Evolutionary conservation across 1,140 invertebrate genomes (phyloP).

Genomic region (Ceratitis capitata): DNA sequence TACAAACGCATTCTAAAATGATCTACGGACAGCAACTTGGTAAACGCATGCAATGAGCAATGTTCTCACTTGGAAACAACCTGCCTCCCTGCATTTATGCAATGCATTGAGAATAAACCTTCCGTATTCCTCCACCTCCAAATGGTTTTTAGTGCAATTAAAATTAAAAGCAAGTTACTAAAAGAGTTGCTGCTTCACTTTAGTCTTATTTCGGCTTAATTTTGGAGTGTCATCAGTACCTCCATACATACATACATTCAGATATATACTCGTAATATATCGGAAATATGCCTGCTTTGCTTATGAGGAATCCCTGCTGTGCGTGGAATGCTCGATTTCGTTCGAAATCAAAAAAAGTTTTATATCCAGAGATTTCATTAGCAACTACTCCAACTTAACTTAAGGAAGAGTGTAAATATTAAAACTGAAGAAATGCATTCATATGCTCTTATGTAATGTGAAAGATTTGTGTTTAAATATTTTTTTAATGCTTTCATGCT

Average conservation of each 20-base stretch:
- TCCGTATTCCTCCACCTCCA: too few species aligned
- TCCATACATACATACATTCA: too few species aligned
- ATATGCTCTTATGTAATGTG: not conserved
- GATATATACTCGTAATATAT: too few species aligned
- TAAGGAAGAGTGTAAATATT: too few species aligned
- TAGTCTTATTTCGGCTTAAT: not conserved
- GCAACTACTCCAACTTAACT: not conserved
- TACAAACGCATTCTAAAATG: too few species aligned
- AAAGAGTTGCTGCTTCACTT: not conserved
- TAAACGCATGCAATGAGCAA: too few species aligned
- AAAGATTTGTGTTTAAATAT: not conserved
- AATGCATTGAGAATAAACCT: too few species aligned
- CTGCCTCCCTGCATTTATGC: too few species aligned
- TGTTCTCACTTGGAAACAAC: too few species aligned
- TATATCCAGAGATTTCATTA: not conserved
- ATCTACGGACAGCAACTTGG: too few species aligned
- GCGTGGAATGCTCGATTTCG: conserved; percentile 41
- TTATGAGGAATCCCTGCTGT: conserved; percentile 32
- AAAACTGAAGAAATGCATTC: too few species aligned
- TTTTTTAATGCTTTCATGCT: not conserved
- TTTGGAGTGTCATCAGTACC: not conserved
- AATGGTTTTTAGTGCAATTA: too few species aligned
- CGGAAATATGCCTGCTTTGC: not conserved
- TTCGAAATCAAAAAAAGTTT: conserved; percentile 7
- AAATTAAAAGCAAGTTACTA: not conserved